Base-by-base conservation (phyloP, 1,140 invertebrate genomes). In the Ephestia elutella region DNA sequence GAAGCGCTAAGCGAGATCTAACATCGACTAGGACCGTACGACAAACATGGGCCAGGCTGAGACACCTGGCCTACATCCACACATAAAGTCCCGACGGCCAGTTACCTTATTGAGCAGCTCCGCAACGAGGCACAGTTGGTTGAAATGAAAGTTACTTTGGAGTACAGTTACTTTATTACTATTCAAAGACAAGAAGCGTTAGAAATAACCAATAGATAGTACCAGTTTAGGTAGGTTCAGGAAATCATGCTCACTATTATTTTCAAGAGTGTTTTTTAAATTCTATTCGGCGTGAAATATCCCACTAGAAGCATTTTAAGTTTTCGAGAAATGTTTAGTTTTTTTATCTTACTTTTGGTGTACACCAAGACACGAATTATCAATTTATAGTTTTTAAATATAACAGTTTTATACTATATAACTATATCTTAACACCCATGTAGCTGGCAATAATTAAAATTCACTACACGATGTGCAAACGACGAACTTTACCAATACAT, bases 141-240 rank as follows among this genome's bases (percentile, higher is more conserved):
- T 86, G 80, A 84, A 88, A 88, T 86, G 74, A 88, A 86, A 84
- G 78, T 85, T 83, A 88, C 83, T 86, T 86, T 86, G 82, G 86
- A 88, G 73, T 88, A 87, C 77, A 86, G 78, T 82, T 82, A 86
- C 73, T 88, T 88, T 88, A 88, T 86, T 88, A 86, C 82, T 86
- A 86, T 76, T 86, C 77, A 81, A 77, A 83, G 76, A 83, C 79
- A 85, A 79, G 71, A 82, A 85, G 80, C 73, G 60, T 75, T 72
- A 73, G 71, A 69, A 70, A 70, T 76, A 71, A 74, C 71, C 64
- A 68, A 70, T 71, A 78, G 66, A 75, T 65, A 74, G 71, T 75
- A 74, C 70, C 60, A 65, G 75, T 78, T 63, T 68, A 66, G 62
- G 63, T n/a, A n/a, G n/a, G n/a, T 56, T 69, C 65, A 65, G 70